A percentile compares a stretch with the other conserved stretches of the same genome.
Evolutionary conservation across 2,888 invertebrate genomes (phyloP).

Genomic region (Drosophila picticornis): DNA sequence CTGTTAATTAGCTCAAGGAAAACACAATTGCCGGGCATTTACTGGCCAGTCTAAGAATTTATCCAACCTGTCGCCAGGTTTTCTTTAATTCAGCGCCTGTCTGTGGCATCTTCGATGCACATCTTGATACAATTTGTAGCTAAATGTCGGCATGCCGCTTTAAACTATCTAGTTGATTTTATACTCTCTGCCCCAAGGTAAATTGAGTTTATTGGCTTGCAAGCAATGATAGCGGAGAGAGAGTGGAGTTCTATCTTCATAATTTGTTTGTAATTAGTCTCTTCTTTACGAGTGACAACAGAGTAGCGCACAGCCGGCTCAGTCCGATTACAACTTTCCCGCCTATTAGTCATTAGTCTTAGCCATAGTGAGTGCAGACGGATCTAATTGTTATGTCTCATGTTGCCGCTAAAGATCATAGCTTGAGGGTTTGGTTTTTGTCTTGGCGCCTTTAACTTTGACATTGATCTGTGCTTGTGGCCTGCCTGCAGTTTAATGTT

Average conservation of each 20-base stretch:
- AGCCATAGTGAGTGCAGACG: constrained; percentile 7
- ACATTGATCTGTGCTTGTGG: constrained; percentile 28
- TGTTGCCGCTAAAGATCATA: constrained; percentile 44
- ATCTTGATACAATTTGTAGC: constrained; percentile 71
- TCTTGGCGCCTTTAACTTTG: constrained; percentile 34
- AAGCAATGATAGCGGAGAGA: not conserved
- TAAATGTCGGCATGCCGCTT: constrained; percentile 43
- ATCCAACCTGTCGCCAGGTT: constrained; percentile 39
- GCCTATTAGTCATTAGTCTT: constrained; percentile 17
- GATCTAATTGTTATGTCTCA: constrained; percentile 27
- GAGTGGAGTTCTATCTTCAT: not conserved
- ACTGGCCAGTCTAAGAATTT: constrained; percentile 37
- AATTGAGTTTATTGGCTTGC: not conserved
- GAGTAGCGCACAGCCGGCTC: not conserved
- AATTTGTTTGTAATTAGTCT: not conserved
- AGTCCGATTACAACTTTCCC: not conserved
- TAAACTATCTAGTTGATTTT: constrained; percentile 19
- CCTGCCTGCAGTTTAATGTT: constrained; percentile 51
- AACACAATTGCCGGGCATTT: constrained; percentile 66
- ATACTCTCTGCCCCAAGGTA: not conserved
- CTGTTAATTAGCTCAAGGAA: constrained; percentile 65
- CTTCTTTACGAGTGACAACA: not conserved
- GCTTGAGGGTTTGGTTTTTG: constrained; percentile 14
- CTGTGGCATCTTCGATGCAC: constrained; percentile 31
- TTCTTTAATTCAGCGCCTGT: constrained; percentile 52